phyloP scores from a whole-genome alignment of 2,888 invertebrate species.

The Auanema sp. region DNA sequence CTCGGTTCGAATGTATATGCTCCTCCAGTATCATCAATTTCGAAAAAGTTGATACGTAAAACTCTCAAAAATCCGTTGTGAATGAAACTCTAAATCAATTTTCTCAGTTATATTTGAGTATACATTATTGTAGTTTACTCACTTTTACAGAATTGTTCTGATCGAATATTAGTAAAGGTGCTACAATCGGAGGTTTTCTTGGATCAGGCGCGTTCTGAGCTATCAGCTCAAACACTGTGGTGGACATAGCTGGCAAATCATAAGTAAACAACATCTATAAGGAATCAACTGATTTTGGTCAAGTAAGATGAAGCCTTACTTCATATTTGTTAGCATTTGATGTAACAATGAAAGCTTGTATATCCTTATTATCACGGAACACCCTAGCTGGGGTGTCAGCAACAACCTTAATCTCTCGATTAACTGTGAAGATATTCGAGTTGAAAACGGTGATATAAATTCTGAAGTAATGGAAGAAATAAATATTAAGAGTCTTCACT shows the following conservation, averaged over 20 bases:
- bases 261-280: background rate
- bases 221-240: background rate
- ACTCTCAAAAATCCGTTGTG: background rate
- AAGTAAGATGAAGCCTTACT: background rate
- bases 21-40: constrained; percentile 11
- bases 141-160: no score
- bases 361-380: background rate
- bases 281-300: background rate
- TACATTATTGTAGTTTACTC: no score
- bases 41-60: background rate
- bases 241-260: background rate
- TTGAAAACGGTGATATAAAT: background rate
- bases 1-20: constrained; percentile 12
- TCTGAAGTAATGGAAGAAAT: background rate
- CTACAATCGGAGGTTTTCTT: no score
- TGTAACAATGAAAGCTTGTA: background rate
- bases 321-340: background rate
- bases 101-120: no score
- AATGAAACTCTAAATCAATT: background rate
- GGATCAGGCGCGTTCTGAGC: background rate
- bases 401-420: background rate
- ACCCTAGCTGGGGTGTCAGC: background rate
- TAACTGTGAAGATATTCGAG: background rate
- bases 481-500: no score
- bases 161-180: no score